Evolutionary conservation across 2,113 vertebrate genomes (phyloP).

Genomic region (Pomatostomus ruficeps): DNA sequence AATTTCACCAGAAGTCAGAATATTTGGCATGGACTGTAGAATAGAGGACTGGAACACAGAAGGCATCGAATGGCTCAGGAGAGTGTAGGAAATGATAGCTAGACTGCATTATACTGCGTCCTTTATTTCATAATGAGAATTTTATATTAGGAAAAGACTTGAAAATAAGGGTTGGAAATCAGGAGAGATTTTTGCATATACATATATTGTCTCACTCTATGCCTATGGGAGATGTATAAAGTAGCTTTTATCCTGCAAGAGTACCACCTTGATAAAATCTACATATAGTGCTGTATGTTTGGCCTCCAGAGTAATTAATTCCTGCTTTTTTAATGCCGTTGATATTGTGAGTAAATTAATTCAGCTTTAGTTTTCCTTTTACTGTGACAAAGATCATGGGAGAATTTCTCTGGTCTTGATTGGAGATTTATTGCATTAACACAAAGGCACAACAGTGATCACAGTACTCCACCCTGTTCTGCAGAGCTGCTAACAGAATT

Average conservation of each 20-base stretch:
- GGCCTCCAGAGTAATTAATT: neutral
- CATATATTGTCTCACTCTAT: neutral
- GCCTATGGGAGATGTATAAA: neutral
- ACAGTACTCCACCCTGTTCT: neutral
- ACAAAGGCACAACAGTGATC: neutral
- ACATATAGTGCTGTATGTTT: neutral
- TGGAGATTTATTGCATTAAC: neutral
- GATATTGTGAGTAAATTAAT: neutral
- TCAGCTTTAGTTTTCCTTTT: neutral
- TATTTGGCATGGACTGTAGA: neutral
- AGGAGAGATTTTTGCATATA: neutral
- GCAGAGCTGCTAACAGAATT: neutral
- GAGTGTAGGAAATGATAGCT: neutral
- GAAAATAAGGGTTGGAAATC: neutral
- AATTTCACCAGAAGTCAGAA: neutral
- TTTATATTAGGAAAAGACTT: neutral
- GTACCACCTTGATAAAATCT: neutral
- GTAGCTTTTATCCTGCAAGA: neutral
- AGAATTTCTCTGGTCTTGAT: neutral
- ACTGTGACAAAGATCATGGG: neutral
- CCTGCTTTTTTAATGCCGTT: neutral
- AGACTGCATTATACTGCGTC: neutral
- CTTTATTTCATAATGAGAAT: neutral
- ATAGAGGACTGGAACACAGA: neutral
- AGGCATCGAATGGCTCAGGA: neutral